Evolutionary conservation across 2,888 invertebrate species (phyloP).

Genomic region (Amblyjoppa fuscipennis): DNA sequence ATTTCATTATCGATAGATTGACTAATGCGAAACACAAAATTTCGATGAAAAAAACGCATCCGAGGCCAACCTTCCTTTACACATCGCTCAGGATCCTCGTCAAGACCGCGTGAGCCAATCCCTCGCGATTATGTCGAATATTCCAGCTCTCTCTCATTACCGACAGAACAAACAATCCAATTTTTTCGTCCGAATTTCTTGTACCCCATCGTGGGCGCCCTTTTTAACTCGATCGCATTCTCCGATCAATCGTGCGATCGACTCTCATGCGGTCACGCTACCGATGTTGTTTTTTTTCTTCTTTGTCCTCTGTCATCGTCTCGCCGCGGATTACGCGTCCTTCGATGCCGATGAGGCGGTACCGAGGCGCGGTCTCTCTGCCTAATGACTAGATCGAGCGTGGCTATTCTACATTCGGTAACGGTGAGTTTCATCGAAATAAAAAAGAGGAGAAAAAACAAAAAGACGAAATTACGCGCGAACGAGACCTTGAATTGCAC

Average conservation of each 20-base stretch:
- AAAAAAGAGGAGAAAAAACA: constrained; percentile 26
- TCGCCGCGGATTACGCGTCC: constrained; percentile 38
- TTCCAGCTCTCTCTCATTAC: background rate
- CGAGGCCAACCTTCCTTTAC: background rate
- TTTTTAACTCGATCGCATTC: constrained; percentile 53
- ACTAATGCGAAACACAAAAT: background rate
- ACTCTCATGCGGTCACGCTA: constrained; percentile 69
- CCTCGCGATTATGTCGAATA: constrained; percentile 1
- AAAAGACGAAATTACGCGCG: constrained; percentile 67
- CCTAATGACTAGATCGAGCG: constrained; percentile 39
- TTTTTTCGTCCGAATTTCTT: background rate
- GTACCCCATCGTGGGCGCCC: background rate
- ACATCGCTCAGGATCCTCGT: background rate
- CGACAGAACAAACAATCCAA: background rate
- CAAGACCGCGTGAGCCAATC: background rate
- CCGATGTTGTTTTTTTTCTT: constrained; percentile 41
- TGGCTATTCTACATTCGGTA: constrained; percentile 64
- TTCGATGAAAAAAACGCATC: background rate
- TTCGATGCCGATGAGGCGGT: constrained; percentile 57
- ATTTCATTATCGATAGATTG: background rate
- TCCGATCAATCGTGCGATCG: constrained; percentile 29
- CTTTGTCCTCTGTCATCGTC: constrained; percentile 36
- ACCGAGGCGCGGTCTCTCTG: constrained; percentile 47
- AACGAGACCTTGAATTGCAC: constrained; percentile 81
- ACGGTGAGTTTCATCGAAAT: constrained; percentile 61